Percentiles rank a stretch among this genome's conserved stretches.
Evolutionary conservation across 2,113 vertebrate species (phyloP).

Genomic region (Platysternon megacephalum): DNA sequence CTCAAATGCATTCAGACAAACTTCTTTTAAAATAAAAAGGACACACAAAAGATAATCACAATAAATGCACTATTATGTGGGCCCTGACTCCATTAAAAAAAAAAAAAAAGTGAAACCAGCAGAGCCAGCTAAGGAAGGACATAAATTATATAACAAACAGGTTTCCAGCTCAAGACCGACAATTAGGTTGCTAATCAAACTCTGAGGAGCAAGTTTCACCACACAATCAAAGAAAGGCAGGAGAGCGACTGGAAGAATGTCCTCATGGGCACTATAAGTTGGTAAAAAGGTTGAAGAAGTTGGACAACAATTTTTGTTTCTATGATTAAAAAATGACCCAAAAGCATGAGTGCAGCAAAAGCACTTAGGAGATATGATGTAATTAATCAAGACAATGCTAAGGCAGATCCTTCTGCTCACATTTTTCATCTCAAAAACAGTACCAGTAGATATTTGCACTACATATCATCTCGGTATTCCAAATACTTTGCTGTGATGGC

Average conservation of each 20-base stretch:
- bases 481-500: conserved; percentile 80
- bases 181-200: conserved; percentile 50
- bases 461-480: conserved; percentile 76
- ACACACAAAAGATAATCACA: conserved; percentile 1
- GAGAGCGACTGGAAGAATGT: neutral
- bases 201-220: conserved; percentile 9
- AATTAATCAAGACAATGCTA: conserved; percentile 51
- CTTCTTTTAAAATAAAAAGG: neutral
- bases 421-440: neutral
- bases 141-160: conserved; percentile 35
- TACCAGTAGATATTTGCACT: neutral
- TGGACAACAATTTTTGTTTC: neutral
- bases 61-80: neutral
- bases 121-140: conserved; percentile 23
- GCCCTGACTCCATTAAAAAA: conserved; percentile 22
- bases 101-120: neutral
- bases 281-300: neutral
- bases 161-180: conserved; percentile 36
- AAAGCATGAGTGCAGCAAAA: conserved; percentile 33
- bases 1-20: conserved; percentile 18
- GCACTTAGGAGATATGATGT: neutral
- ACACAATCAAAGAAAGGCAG: conserved; percentile 25
- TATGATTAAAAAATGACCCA: neutral
- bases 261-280: neutral
- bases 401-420: conserved; percentile 22